A percentile compares a stretch with the other conserved stretches of the same genome.
phyloP scores from a whole-genome alignment of 2,888 invertebrate species.

The Helobdella robusta region DNA sequence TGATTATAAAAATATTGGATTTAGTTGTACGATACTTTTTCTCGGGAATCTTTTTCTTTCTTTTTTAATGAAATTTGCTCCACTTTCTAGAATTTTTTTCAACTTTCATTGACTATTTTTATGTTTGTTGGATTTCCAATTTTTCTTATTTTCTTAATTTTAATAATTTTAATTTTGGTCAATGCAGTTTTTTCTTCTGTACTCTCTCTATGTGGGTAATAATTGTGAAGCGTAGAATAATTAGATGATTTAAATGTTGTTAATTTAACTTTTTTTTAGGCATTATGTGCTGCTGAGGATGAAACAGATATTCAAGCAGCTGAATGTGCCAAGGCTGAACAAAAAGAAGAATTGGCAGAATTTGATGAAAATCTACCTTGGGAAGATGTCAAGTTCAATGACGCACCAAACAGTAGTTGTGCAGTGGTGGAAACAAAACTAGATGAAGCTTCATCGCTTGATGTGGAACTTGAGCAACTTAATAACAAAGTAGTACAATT shows the following conservation, averaged over 20 bases:
- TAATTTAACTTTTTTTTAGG: slow-evolving; percentile 47
- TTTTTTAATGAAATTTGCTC: no score
- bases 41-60: no score
- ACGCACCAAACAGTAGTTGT: slow-evolving; percentile 48
- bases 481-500: slow-evolving; percentile 46
- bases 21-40: no score
- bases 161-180: background rate
- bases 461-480: slow-evolving; percentile 48
- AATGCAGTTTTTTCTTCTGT: background rate
- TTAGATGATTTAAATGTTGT: background rate
- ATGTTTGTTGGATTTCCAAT: no score
- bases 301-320: slow-evolving; percentile 87
- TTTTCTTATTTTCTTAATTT: background rate
- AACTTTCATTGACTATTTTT: no score
- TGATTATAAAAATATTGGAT: no score
- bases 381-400: slow-evolving; percentile 54
- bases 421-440: slow-evolving; percentile 40
- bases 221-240: no score
- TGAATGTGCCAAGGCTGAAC: slow-evolving; percentile 76
- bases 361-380: slow-evolving; percentile 89
- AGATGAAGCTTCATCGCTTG: slow-evolving; percentile 46
- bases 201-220: no score
- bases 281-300: slow-evolving; percentile 83
- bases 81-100: no score
- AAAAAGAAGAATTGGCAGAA: slow-evolving; percentile 64